Evolutionary conservation across 2,113 vertebrate species (phyloP).

Genomic region (Diglossa brunneiventris): DNA sequence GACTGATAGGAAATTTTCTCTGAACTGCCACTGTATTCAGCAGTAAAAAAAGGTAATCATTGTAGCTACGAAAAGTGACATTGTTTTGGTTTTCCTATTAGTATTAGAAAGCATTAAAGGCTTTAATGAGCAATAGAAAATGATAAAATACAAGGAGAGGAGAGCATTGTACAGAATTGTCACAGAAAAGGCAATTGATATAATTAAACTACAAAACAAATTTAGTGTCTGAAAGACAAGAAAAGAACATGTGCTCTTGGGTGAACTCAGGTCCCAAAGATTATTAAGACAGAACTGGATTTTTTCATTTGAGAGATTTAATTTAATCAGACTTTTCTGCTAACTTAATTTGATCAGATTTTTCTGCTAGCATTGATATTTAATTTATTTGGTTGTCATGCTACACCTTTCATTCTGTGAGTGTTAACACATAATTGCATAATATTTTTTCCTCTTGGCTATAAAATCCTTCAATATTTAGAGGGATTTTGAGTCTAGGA

Average conservation of each 20-base stretch:
- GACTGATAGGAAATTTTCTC: neutral
- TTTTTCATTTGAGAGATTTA: neutral
- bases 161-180: neutral
- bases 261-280: neutral
- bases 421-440: neutral
- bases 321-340: neutral
- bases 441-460: fast-evolving
- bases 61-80: neutral
- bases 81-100: neutral
- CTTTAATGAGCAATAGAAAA: neutral
- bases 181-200: neutral
- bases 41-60: neutral
- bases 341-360: neutral
- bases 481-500: neutral
- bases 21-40: neutral
- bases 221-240: neutral
- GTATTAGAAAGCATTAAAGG: neutral
- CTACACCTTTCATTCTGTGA: neutral
- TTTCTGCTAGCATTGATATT: neutral
- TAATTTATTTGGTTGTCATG: neutral
- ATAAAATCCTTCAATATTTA: neutral
- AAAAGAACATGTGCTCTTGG: neutral
- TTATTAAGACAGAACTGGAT: neutral
- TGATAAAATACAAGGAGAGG: neutral
- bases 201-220: neutral